phyloP scores from a whole-genome alignment of 2,113 vertebrate genomes.

The Lepus timidus region DNA sequence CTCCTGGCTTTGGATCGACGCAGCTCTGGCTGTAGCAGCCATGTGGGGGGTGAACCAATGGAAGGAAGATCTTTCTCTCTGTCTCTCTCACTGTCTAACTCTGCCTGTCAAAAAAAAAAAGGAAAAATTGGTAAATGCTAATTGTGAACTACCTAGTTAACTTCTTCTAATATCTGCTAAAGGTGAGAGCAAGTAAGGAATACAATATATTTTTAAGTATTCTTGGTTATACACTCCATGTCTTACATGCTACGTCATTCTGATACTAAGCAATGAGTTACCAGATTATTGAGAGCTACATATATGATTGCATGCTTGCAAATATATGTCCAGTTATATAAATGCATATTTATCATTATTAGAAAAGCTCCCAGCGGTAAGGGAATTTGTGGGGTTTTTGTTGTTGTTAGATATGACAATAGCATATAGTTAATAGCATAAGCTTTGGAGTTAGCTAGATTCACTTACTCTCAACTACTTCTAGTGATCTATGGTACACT shows the following conservation, averaged over 20 bases:
- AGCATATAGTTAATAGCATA: slow-evolving; percentile 31
- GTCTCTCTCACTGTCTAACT: no score
- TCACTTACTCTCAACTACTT: slow-evolving; percentile 21
- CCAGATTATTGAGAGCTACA: slow-evolving; percentile 11
- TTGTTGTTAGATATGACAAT: neutral
- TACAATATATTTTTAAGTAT: slow-evolving; percentile 2
- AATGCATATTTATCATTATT: slow-evolving; percentile 4
- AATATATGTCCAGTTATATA: slow-evolving; percentile 12
- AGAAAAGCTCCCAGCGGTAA: neutral
- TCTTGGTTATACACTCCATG: neutral
- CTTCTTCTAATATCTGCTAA: slow-evolving; percentile 10
- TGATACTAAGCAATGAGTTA: slow-evolving; percentile 3
- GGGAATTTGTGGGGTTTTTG: neutral
- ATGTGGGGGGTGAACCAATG: no score
- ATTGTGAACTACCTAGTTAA: neutral
- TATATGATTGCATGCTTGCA: slow-evolving; percentile 8
- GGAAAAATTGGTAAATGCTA: neutral
- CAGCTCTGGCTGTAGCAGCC: no score
- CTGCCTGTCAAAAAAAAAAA: neutral
- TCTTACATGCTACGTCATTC: neutral
- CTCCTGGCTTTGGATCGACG: no score
- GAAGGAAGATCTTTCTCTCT: no score
- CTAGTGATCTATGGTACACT: neutral
- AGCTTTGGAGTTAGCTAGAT: slow-evolving; percentile 2
- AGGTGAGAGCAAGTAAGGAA: slow-evolving; percentile 44